These are phyloP conservation scores for Scopus umbretta DNA, from an alignment of 2,113 vertebrate species.

Conservation along the genomic window DNA sequence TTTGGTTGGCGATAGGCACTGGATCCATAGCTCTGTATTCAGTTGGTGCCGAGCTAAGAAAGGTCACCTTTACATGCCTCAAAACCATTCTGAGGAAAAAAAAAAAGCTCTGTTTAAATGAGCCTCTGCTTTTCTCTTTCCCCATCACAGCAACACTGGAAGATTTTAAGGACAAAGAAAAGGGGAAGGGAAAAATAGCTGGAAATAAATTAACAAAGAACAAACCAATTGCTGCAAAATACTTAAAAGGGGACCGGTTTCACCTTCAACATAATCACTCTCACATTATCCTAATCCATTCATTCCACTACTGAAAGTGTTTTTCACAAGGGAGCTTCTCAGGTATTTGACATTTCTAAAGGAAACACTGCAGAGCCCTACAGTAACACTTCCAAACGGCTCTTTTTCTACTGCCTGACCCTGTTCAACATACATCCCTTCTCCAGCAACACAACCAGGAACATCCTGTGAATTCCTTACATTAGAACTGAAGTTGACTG, in stretches of 20 bases:
- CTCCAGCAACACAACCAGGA: not conserved
- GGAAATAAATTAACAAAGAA: not conserved
- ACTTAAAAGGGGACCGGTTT: not conserved
- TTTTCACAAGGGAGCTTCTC: not conserved
- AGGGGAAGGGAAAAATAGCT: not conserved
- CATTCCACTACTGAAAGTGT: not conserved
- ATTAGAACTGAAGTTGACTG: constrained; percentile 83
- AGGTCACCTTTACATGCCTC: not conserved
- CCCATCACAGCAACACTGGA: not conserved
- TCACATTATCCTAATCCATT: not conserved
- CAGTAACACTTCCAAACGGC: too few species aligned
- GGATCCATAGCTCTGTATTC: not conserved
- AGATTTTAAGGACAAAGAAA: not conserved
- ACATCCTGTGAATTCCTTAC: constrained; percentile 61
- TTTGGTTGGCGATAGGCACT: not conserved
- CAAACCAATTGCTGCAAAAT: not conserved
- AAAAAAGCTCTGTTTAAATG: not conserved
- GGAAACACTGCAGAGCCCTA: not conserved
- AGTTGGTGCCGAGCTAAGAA: not conserved
- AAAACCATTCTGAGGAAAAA: not conserved
- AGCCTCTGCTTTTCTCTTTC: not conserved
- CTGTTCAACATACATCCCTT: not conserved
- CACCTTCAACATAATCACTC: not conserved
- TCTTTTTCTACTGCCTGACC: not conserved
- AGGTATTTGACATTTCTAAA: too few species aligned